Evolutionary conservation across 2,888 invertebrate genomes (phyloP).

Genomic region (Scaptomyza caliginosa): DNA sequence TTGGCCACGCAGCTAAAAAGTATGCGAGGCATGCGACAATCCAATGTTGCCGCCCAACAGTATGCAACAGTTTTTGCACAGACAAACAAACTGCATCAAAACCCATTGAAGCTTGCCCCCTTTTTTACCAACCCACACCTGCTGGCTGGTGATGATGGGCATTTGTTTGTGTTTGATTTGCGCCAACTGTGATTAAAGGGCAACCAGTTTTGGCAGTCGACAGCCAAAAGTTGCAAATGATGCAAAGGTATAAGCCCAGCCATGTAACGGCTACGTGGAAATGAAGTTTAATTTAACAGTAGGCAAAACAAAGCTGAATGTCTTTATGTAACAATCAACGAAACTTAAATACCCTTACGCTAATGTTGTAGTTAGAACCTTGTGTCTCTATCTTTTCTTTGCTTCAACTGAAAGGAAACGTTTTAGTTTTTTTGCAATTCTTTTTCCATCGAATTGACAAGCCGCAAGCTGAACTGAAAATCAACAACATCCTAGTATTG

Average conservation of each 20-base stretch:
- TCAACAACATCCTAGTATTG: conserved; percentile 2
- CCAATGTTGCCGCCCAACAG: conserved; percentile 36
- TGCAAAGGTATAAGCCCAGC: conserved; percentile 9
- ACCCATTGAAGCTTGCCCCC: conserved; percentile 1
- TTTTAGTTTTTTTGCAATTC: not conserved
- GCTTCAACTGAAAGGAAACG: too few relatives aligned
- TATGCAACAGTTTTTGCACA: conserved; percentile 69
- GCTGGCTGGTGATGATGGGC: conserved; percentile 48
- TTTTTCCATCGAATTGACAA: not conserved
- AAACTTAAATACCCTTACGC: conserved; percentile 7
- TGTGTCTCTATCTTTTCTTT: too few relatives aligned
- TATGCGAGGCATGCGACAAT: conserved; percentile 60
- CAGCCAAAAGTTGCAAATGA: conserved; percentile 6
- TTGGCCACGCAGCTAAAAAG: conserved; percentile 69
- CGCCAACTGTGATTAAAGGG: conserved; percentile 75
- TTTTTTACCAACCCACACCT: not conserved
- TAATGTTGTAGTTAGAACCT: not conserved
- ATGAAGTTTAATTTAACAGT: conserved; percentile 66
- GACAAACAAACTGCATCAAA: conserved; percentile 18
- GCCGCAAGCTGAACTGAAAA: conserved; percentile 1
- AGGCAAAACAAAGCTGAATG: conserved; percentile 29
- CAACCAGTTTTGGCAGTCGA: conserved; percentile 30
- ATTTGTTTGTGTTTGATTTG: conserved; percentile 74
- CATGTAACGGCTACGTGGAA: conserved; percentile 31
- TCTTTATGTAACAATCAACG: not conserved